Evolutionary conservation across 2,113 vertebrate species (phyloP).

Genomic region (Nerophis ophidion): DNA sequence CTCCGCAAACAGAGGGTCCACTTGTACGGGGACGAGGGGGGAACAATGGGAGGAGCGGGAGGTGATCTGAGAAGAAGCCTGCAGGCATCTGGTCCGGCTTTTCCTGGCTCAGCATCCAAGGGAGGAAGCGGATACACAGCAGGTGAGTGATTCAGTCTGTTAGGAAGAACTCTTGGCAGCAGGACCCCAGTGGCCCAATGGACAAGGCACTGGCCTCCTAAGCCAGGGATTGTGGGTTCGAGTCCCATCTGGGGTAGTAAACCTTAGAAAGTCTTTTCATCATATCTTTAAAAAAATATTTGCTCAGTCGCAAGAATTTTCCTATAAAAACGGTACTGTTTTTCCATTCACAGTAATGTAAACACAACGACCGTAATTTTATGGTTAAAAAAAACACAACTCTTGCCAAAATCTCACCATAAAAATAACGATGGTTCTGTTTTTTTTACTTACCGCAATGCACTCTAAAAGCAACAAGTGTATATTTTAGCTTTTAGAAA

Average conservation of each 20-base stretch:
- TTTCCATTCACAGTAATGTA: no score
- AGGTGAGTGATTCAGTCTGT: slow-evolving; percentile 53
- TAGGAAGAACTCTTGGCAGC: no score
- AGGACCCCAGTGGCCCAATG: background rate
- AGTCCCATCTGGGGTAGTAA: slow-evolving; percentile 45
- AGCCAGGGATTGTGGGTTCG: slow-evolving; percentile 50
- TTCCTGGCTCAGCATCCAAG: slow-evolving; percentile 13
- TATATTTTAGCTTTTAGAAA: no score
- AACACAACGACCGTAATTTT: no score
- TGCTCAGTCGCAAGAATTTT: no score
- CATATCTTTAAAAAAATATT: no score
- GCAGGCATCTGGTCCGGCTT: slow-evolving; percentile 10
- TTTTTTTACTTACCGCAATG: no score
- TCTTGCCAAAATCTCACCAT: no score
- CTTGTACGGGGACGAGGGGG: slow-evolving; percentile 63
- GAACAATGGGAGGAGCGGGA: background rate
- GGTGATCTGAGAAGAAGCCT: slow-evolving; percentile 1
- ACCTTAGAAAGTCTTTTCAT: background rate
- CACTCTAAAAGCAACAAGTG: no score
- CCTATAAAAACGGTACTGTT: no score
- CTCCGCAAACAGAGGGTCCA: slow-evolving; percentile 70
- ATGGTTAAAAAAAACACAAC: no score
- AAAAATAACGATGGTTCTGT: no score
- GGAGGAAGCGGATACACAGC: slow-evolving; percentile 22
- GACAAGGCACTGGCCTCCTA: slow-evolving; percentile 63